Evolutionary conservation across 2,113 vertebrate genomes (phyloP).

Genomic region (Menura novaehollandiae): DNA sequence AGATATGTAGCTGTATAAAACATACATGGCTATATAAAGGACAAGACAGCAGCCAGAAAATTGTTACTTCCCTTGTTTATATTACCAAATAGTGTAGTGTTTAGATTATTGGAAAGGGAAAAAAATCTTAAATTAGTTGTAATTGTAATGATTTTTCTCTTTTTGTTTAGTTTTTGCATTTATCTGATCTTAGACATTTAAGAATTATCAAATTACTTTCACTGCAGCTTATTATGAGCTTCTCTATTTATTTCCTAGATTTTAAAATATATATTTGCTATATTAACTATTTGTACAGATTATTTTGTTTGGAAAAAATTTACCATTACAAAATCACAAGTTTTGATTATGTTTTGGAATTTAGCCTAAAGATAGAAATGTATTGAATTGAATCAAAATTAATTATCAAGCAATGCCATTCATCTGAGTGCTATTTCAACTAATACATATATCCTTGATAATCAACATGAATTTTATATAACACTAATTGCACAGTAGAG

Average conservation of each 20-base stretch:
- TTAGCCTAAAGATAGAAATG: neutral
- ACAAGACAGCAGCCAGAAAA: neutral
- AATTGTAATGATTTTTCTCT: neutral
- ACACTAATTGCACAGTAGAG: neutral
- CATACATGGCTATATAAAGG: neutral
- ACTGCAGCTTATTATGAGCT: neutral
- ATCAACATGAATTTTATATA: neutral
- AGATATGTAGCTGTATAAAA: neutral
- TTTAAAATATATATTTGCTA: neutral
- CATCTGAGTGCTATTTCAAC: neutral
- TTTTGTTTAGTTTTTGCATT: neutral
- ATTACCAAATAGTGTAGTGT: neutral
- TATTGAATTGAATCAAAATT: neutral
- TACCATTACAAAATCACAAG: neutral
- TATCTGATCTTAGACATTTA: neutral
- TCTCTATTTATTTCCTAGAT: neutral
- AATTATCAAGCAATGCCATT: neutral
- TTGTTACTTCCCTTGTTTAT: neutral
- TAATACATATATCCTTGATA: neutral
- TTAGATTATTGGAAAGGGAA: neutral
- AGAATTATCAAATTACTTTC: neutral
- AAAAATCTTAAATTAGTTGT: neutral
- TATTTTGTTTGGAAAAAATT: neutral
- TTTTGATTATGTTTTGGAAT: neutral
- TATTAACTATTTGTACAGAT: neutral